phyloP scores from a whole-genome alignment of 2,797 vertebrate genomes.

The Semotilus atromaculatus region DNA sequence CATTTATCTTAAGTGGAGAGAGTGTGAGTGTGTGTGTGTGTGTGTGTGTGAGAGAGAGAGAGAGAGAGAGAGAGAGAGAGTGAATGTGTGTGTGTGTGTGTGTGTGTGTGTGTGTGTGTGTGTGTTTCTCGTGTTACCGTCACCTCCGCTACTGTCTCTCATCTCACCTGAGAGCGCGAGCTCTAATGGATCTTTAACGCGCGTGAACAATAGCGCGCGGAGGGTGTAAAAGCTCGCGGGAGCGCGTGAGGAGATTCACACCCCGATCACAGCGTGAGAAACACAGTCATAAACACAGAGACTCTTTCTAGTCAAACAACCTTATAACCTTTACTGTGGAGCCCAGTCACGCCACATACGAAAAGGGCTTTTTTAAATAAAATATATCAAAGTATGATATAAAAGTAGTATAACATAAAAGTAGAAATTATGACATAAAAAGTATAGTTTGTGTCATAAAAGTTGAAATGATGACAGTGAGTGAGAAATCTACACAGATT shows the following conservation, averaged over 20 bases:
- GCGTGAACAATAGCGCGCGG: slow-evolving; percentile 41
- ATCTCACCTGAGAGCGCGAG: slow-evolving; percentile 25
- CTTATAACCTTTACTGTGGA: not conserved
- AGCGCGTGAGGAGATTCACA: slow-evolving; percentile 33
- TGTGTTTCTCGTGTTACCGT: slow-evolving; percentile 30
- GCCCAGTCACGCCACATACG: too few species aligned
- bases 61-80: too few species aligned
- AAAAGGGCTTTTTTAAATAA: not conserved
- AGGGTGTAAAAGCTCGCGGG: slow-evolving; percentile 34
- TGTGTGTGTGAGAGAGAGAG: too few species aligned
- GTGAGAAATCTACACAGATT: not conserved
- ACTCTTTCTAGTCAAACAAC: not conserved
- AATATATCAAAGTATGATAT: not conserved
- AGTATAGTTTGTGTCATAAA: too few species aligned
- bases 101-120: not conserved
- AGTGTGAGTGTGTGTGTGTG: too few species aligned
- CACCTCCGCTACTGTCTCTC: slow-evolving; percentile 44
- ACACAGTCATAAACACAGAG: not conserved
- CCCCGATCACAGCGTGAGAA: slow-evolving; percentile 7
- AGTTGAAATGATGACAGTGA: too few species aligned
- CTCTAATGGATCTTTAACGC: slow-evolving; percentile 26
- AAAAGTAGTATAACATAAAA: too few species aligned
- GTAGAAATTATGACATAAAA: not conserved
- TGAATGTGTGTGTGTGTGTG: not conserved
- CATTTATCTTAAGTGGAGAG: too few species aligned